phyloP scores from a whole-genome alignment of 2,797 vertebrate species.

The Channa striata region DNA sequence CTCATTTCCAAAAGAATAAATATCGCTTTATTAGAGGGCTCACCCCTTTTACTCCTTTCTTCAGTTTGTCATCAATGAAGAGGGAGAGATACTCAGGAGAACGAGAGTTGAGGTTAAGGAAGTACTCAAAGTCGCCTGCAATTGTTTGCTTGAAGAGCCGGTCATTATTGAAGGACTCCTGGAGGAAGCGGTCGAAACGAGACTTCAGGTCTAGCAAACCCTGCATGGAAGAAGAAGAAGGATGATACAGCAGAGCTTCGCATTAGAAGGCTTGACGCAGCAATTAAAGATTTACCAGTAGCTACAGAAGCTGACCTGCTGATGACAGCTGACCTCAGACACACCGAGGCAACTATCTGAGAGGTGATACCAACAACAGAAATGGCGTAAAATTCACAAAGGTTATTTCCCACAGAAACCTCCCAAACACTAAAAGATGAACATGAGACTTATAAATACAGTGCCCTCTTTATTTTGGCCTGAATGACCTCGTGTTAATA shows the following conservation, averaged over 20 bases:
- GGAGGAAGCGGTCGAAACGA: constrained; percentile 97
- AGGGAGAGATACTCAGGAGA: constrained; percentile 99
- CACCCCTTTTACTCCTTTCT: constrained; percentile 99
- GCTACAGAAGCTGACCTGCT: no score
- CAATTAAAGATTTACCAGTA: constrained; percentile 9
- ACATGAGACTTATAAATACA: not conserved
- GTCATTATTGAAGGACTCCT: constrained; percentile 98
- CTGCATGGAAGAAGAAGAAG: constrained; percentile 70
- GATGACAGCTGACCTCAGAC: not conserved
- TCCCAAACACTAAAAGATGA: constrained; percentile 4
- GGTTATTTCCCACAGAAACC: not conserved
- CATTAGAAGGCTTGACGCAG: constrained; percentile 5
- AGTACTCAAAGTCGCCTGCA: constrained; percentile 98
- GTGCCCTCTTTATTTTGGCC: not conserved
- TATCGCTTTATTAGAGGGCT: constrained; percentile 69
- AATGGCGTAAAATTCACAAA: not conserved
- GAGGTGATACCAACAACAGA: not conserved
- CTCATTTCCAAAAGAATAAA: not conserved
- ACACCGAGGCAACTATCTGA: not conserved
- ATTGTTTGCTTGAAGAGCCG: constrained; percentile 99
- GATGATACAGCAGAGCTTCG: constrained; percentile 3
- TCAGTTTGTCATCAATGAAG: constrained; percentile 99
- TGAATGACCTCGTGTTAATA: constrained; percentile 7
- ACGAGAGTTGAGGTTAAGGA: constrained; percentile 98
- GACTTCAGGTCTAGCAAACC: constrained; percentile 97